A percentile compares a stretch with the other conserved stretches of the same genome.
Evolutionary conservation across 1,140 invertebrate genomes (phyloP).

Genomic region (Drosophila nikananu): DNA sequence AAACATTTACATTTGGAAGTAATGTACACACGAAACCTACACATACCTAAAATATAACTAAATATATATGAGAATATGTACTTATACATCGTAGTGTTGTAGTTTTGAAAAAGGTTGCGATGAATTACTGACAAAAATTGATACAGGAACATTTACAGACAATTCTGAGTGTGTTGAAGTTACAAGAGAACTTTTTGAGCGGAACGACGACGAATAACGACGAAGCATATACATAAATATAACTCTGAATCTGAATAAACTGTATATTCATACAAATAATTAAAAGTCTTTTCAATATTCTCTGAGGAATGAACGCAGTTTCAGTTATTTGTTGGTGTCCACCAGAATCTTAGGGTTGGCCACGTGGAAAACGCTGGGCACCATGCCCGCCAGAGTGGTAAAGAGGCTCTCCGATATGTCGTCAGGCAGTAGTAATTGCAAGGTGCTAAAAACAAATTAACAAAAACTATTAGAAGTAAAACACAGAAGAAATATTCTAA

Average conservation of each 20-base stretch:
- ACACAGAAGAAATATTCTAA: not conserved
- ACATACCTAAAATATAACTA: conserved; percentile 45
- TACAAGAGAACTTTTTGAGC: conserved; percentile 60
- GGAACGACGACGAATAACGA: conserved; percentile 58
- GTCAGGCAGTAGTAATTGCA: conserved; percentile 88
- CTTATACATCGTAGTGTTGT: conserved; percentile 77
- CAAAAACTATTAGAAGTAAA: not conserved
- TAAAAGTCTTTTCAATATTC: conserved; percentile 34
- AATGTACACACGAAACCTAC: conserved; percentile 65
- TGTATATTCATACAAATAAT: conserved; percentile 80
- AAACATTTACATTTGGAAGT: conserved; percentile 69
- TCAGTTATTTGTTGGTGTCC: conserved; percentile 75
- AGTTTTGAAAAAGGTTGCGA: conserved; percentile 65
- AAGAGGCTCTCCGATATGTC: conserved; percentile 95
- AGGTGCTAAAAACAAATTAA: conserved; percentile 52
- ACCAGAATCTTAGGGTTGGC: conserved; percentile 91
- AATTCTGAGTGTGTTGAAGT: conserved; percentile 81
- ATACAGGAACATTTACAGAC: conserved; percentile 83
- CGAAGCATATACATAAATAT: conserved; percentile 63
- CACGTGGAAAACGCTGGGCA: conserved; percentile 95
- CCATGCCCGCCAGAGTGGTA: conserved; percentile 92
- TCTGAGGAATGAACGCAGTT: conserved; percentile 31
- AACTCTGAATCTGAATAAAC: conserved; percentile 74
- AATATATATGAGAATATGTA: conserved; percentile 62
- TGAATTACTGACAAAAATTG: conserved; percentile 71